These are phyloP conservation scores for Drosophila sordidula DNA, from an alignment of 2,888 invertebrate species.

Conservation along the genomic window DNA sequence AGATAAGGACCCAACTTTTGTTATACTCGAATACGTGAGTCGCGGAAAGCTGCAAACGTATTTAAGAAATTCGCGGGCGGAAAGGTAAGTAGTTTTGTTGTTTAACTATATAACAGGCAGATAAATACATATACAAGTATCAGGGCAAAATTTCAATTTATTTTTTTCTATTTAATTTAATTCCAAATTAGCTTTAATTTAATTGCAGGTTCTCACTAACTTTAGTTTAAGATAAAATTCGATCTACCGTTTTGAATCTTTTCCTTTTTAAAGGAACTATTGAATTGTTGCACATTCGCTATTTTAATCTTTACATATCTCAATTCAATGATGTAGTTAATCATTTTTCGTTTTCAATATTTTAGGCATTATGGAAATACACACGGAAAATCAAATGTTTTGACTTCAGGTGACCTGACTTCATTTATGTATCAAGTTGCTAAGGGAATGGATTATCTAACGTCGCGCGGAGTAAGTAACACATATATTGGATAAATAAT, in stretches of 20 bases:
- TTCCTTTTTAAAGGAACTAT: no score
- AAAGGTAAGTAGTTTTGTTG: slow-evolving; percentile 85
- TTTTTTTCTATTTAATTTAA: no score
- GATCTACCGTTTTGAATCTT: no score
- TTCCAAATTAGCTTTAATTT: no score
- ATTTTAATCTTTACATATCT: no score
- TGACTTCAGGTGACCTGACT: slow-evolving; percentile 94
- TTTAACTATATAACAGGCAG: no score
- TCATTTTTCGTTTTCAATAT: not conserved
- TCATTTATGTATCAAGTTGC: slow-evolving; percentile 96
- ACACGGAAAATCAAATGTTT: slow-evolving; percentile 89
- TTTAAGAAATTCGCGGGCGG: slow-evolving; percentile 93
- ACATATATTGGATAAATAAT: not conserved
- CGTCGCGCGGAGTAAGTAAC: slow-evolving; percentile 91
- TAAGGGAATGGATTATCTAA: slow-evolving; percentile 94
- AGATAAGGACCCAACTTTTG: slow-evolving; percentile 95
- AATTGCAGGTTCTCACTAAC: no score
- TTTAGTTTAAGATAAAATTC: no score
- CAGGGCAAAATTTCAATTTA: no score
- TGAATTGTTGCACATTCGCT: no score
- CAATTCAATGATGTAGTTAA: no score
- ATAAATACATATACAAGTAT: no score
- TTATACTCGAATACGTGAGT: slow-evolving; percentile 96
- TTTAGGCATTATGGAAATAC: slow-evolving; percentile 85
- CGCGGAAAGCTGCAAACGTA: slow-evolving; percentile 96